Evolutionary conservation across 2,113 vertebrate species (phyloP).

Genomic region (Anas platyrhynchos): DNA sequence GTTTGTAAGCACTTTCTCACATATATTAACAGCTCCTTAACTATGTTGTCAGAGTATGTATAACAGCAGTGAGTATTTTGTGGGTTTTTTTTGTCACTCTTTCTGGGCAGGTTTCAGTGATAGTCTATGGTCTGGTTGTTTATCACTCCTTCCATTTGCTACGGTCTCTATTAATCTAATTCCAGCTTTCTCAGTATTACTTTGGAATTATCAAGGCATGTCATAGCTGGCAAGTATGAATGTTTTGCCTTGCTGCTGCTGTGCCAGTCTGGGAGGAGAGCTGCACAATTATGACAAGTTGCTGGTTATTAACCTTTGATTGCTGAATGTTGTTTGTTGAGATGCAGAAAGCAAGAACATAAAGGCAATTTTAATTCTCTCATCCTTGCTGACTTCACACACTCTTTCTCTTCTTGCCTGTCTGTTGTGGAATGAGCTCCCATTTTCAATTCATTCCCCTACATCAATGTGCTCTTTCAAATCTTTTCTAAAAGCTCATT

Average conservation of each 20-base stretch:
- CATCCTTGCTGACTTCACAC: slow-evolving; percentile 38
- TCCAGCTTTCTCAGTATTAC: neutral
- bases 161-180: neutral
- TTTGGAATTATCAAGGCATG: slow-evolving; percentile 33
- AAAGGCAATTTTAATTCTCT: slow-evolving; percentile 56
- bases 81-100: neutral
- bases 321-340: slow-evolving; percentile 24
- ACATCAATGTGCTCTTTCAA: slow-evolving; percentile 35
- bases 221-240: neutral
- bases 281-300: slow-evolving; percentile 45
- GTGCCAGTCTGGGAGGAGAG: slow-evolving; percentile 38
- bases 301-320: slow-evolving; percentile 56
- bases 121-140: neutral
- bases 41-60: neutral
- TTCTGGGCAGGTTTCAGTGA: neutral
- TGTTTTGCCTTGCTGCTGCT: neutral
- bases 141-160: neutral
- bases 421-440: slow-evolving; percentile 1
- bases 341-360: slow-evolving; percentile 39
- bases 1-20: neutral
- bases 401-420: neutral
- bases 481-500: slow-evolving; percentile 28
- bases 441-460: slow-evolving; percentile 29
- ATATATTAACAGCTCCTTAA: neutral
- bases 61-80: neutral